Base-by-base conservation (phyloP, 2,113 vertebrate genomes). In the Paramisgurnus dabryanus region DNA sequence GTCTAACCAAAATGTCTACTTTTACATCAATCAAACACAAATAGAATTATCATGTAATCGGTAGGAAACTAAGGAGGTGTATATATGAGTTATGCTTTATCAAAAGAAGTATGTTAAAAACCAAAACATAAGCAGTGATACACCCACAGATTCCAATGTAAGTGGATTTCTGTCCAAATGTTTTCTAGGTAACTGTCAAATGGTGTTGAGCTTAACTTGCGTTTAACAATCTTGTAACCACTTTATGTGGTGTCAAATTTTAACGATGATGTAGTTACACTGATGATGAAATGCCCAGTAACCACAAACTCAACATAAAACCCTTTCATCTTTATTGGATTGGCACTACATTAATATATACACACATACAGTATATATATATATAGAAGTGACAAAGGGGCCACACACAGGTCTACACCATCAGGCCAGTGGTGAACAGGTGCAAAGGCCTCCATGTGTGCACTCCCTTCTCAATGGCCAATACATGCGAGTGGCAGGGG, bases 401-500 rank as follows among this genome's bases (percentile, higher is more conserved):
- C 79, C 67, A 66, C 71, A 57, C 63, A 85, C 34, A 85, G 67
- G 82, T n/a, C 69, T 68, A 12, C 79, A 83, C 79, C 79, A 86
- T 79, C 91, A 92, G 75, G 84, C 80, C 82, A 86, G 82, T 68
- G 80, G 85, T 82, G 80, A 86, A 86, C 85, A 86, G 85, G 85
- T 84, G 82, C 82, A 84, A 18, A 49, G 49, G 75, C 60, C 61
- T 41, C 71, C 39, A 41, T 73, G 76, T 63, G 63, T 74, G 9
- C 58, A 78, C 76, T 64, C 83, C 61, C 45, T 22, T 86, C 76
- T 85, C 76, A 87, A 84, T 85, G 79, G 86, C 89, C 71, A 92
- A 92, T 93, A 91, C 91, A 90, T 82, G 87, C 86, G 86, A 92
- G 91, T 88, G 87, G 89, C 84, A 84, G 87, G 87, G 86, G 85